Conservation (phyloP, 2,113 vertebrate genomes). For the Syngnathoides biaculeatus region DNA sequence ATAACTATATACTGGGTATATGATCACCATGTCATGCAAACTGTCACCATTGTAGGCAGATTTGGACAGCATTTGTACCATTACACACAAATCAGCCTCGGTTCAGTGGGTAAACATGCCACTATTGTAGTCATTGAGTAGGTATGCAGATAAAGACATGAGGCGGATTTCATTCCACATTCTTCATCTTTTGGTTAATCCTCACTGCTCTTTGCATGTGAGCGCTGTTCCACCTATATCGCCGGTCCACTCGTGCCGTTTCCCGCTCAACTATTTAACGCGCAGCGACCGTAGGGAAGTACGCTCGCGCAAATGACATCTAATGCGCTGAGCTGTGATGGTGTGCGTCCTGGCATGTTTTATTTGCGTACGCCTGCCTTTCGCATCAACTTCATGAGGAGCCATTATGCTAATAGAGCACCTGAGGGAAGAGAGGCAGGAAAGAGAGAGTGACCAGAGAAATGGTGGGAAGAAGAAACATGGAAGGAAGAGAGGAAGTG, state of each 20-base stretch:
- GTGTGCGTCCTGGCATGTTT: slow-evolving; percentile 66
- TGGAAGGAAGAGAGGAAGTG: not conserved
- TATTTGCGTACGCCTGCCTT: slow-evolving; percentile 71
- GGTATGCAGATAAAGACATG: slow-evolving; percentile 25
- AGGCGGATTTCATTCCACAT: slow-evolving; percentile 30
- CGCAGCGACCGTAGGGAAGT: slow-evolving; percentile 61
- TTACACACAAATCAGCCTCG: slow-evolving; percentile 7
- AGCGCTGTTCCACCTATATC: slow-evolving; percentile 25
- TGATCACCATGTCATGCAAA: slow-evolving; percentile 6
- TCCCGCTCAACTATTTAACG: slow-evolving; percentile 66
- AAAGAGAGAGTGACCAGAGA: slow-evolving; percentile 42
- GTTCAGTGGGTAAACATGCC: slow-evolving; percentile 17
- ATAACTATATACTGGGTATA: too few species aligned
- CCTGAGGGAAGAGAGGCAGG: slow-evolving; percentile 69
- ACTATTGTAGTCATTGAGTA: slow-evolving; percentile 10
- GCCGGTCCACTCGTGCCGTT: slow-evolving; percentile 36
- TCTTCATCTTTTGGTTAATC: slow-evolving; percentile 36
- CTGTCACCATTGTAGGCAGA: slow-evolving; percentile 17
- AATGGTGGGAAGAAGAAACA: slow-evolving; percentile 18
- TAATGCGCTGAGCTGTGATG: slow-evolving; percentile 71
- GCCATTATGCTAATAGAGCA: slow-evolving; percentile 77
- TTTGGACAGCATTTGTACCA: slow-evolving; percentile 11
- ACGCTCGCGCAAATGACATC: slow-evolving; percentile 67
- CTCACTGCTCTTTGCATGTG: slow-evolving; percentile 31
- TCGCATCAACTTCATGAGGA: slow-evolving; percentile 69